A percentile compares a stretch with the other conserved stretches of the same genome.
These are phyloP conservation scores for Reticulitermes lucifugus DNA, from an alignment of 2,888 invertebrate species.

Conservation along the genomic window DNA sequence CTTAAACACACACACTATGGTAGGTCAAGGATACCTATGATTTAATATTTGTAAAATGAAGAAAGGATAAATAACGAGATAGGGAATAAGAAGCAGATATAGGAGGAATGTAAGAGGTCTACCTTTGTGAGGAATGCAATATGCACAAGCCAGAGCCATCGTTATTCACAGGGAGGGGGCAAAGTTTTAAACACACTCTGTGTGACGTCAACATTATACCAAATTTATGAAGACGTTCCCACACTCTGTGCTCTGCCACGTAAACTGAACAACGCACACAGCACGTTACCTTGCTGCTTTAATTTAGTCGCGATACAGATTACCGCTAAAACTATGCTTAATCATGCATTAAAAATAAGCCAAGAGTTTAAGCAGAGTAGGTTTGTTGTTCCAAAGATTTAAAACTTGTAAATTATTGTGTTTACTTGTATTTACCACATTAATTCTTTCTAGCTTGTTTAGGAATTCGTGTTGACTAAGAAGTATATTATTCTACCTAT, in stretches of 20 bases:
- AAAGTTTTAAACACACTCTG: background rate
- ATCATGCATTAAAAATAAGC: background rate
- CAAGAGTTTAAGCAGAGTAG: background rate
- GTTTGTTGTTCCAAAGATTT: background rate
- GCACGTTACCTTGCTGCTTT: background rate
- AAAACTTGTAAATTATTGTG: background rate
- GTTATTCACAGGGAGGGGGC: background rate
- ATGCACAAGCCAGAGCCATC: background rate
- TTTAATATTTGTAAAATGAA: too few species aligned
- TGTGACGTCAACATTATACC: constrained; percentile 3
- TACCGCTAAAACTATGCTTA: background rate
- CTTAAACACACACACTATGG: too few species aligned
- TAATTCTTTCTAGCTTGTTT: too few species aligned
- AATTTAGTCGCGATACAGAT: background rate
- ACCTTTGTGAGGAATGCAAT: background rate
- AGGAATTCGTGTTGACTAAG: too few species aligned
- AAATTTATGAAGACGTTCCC: background rate
- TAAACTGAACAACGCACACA: background rate
- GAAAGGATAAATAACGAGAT: too few species aligned
- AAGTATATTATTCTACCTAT: too few species aligned
- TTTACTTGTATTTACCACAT: too few species aligned
- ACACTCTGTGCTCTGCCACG: background rate
- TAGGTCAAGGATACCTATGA: too few species aligned
- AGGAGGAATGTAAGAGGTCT: background rate
- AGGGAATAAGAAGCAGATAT: too few species aligned